These are phyloP conservation scores for Kuschelorhynchus macadamiae DNA, from an alignment of 2,888 invertebrate species.

Conservation along the genomic window DNA sequence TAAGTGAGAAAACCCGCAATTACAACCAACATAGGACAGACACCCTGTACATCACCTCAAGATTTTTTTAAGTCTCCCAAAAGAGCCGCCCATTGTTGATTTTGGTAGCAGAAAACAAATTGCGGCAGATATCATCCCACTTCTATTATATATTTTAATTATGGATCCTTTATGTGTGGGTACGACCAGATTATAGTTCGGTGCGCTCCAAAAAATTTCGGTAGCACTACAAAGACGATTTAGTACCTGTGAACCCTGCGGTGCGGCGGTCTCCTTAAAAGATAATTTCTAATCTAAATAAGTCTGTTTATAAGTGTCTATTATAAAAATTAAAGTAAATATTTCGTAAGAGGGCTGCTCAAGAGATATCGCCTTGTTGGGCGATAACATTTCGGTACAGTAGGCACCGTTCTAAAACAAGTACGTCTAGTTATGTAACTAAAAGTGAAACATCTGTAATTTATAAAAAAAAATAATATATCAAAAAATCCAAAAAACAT, in stretches of 20 bases:
- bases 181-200: conserved; percentile 15
- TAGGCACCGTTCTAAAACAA: no score
- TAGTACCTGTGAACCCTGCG: conserved; percentile 17
- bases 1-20: no score
- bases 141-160: conserved; percentile 10
- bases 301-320: background rate
- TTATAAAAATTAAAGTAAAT: conserved; percentile 17
- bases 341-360: background rate
- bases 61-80: conserved; percentile 3
- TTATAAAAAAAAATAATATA: no score
- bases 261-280: conserved; percentile 7
- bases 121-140: conserved; percentile 8
- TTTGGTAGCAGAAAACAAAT: conserved; percentile 4
- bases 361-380: no score
- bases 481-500: no score
- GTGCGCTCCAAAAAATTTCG: conserved; percentile 19
- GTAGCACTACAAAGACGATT: conserved; percentile 14
- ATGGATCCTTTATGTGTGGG: conserved; percentile 10
- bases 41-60: no score
- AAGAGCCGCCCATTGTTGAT: conserved; percentile 12
- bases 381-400: no score
- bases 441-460: no score
- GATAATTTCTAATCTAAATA: background rate
- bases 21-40: no score
- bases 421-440: no score